Evolutionary conservation across 2,113 vertebrate species (phyloP).

Genomic region (Taurulus bubalis): DNA sequence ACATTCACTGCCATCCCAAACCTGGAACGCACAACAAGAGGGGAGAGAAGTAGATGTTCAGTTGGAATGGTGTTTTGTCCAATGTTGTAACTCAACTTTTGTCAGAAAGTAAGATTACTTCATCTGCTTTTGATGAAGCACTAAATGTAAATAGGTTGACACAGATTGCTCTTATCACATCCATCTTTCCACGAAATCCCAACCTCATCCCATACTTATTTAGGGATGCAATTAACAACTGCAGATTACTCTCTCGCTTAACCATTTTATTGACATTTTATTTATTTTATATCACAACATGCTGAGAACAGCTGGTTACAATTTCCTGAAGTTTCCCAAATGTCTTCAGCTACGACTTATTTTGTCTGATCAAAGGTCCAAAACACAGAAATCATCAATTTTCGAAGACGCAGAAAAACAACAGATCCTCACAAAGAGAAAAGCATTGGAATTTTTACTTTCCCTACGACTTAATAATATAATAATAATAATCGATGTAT

Average conservation of each 20-base stretch:
- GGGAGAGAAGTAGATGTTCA: background rate
- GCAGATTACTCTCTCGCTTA: background rate
- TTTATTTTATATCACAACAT: no score
- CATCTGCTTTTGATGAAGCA: background rate
- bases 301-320: background rate
- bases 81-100: background rate
- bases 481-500: background rate
- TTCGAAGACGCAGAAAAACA: background rate
- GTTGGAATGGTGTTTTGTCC: background rate
- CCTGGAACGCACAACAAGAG: slow-evolving; percentile 71
- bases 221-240: background rate
- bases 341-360: background rate
- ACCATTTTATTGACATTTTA: background rate
- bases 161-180: no score
- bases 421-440: background rate
- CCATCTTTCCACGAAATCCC: no score
- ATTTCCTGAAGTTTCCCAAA: background rate
- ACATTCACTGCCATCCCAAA: slow-evolving; percentile 98
- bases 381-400: background rate
- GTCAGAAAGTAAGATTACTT: background rate
- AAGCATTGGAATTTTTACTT: background rate
- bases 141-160: background rate
- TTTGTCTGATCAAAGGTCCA: no score
- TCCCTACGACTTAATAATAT: background rate
- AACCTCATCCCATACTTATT: no score